Percentiles rank a stretch among this genome's conserved stretches.
These are phyloP conservation scores for Stenchaetothrips biformis DNA, from an alignment of 2,888 invertebrate genomes.

Conservation along the genomic window DNA sequence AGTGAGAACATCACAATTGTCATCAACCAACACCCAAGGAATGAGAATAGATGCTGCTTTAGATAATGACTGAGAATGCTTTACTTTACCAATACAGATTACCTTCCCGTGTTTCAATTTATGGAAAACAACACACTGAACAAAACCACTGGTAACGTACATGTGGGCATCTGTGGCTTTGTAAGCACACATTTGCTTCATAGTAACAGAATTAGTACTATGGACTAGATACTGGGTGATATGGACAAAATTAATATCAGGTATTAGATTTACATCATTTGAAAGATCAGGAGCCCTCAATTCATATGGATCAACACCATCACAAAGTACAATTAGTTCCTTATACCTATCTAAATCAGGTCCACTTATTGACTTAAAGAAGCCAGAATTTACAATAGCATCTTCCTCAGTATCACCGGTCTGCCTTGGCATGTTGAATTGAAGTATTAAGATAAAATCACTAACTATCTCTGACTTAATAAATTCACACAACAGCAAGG, in stretches of 20 bases:
- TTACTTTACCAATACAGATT: background rate
- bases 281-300: background rate
- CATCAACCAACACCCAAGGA: background rate
- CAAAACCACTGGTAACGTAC: background rate
- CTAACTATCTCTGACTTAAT: too few relatives aligned
- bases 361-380: too few relatives aligned
- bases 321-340: background rate
- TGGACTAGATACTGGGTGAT: background rate
- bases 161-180: background rate
- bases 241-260: background rate
- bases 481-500: too few relatives aligned
- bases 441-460: too few relatives aligned
- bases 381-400: too few relatives aligned
- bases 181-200: background rate
- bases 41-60: background rate
- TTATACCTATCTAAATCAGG: background rate
- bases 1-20: background rate
- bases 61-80: background rate
- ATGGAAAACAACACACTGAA: background rate
- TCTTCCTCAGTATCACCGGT: too few relatives aligned
- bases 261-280: background rate
- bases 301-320: background rate
- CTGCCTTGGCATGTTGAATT: too few relatives aligned
- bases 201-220: background rate
- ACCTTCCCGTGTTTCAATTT: background rate